Evolutionary conservation across 2,797 vertebrate genomes (phyloP), one percentile per base, ranked within the genome.

Genomic region (Anabas testudineus): DNA sequence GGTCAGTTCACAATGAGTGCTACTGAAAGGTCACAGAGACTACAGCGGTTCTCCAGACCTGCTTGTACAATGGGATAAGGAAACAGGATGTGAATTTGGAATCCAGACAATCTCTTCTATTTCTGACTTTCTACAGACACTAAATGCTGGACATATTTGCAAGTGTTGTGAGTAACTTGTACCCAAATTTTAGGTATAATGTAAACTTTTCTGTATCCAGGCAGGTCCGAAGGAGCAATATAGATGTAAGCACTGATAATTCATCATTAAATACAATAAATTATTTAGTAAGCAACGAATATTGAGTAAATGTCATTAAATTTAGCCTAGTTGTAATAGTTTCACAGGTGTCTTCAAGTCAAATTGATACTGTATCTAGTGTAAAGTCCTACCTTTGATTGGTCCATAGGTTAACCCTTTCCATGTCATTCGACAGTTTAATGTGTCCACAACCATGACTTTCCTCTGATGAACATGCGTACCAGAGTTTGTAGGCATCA

Each of bases 1-100:
- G 76, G 72, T 83, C 67, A 62, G 78, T 85, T 67, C 83, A 83
- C 67, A 85, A 84, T 78, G 71, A 51, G 49, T 74, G 51, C 53
- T 71, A 78, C 69, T 59, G 24, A 78, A 58, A 39, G 67, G 54
- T 55, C 28, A 59, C 41, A n/a, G n/a, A 21, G 26, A 14, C 14
- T 8, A 1, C 22, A 77, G 39, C 51, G 30, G 12, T 19, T 53
- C 36, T 32, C 54, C 42, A 16, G 19, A 18, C 30, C 52, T 47
- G 71, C 52, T 55, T 48, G 15, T 57, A 61, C 36, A 4, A 43
- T 15, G n/a, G 16, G 52, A 59, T n/a, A n/a, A 58, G 56, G 32
- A 62, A 62, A 62, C 48, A 45, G 67, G 72, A 87, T 81, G 67
- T 64, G 22, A 19, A 83, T 60, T 59, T 76, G 28, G 41, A 59